Evolutionary conservation across 1,140 invertebrate species (phyloP), one percentile per base, ranked within the genome.

Genomic region (Camponotus pennsylvanicus): DNA sequence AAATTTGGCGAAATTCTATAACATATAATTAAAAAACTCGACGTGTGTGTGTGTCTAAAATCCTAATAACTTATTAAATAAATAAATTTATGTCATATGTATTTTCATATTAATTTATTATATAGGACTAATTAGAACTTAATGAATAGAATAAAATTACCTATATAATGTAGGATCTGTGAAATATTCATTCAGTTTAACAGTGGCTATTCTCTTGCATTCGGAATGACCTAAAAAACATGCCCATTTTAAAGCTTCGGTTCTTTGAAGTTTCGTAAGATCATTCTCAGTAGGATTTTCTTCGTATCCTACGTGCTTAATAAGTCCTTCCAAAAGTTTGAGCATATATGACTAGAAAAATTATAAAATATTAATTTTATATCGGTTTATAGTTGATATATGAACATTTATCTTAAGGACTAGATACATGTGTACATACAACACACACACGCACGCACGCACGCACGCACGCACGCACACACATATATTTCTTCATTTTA

Each of bases 291-390:
- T 11, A 32, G 70, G 13, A 42, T 82, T 61, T 84, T 92, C 91
- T 27, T 91, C 91, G 21, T 87, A 91, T 40, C 88, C 89, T 7
- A 93, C 83, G 13, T 88, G 86, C 15, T 90, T 78, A 13, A 90
- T 75, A 8, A 92, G 49, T 42, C 88, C 83, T 6, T 88, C 69
- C 71, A 93, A 89, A 6, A 93, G 69, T 42, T 7, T 21, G 3
- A 91, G 63, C 8, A 89, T n/a, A 9, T 86, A 88, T 84, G 88
- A 78, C 92, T 93, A 21, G 15, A 87, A 2, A 49, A 57, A 63
- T n/a, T 8, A 45, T 45, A 34, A 37, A 37, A 37, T 3, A 59
- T 85, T 78, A 57, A 55, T 37, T 76, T 66, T 52, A 27, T 63
- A 86, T 45, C 2, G 0, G 64, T 15, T 27, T 27, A 27, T 64